Evolutionary conservation across 2,888 invertebrate species (phyloP).

Genomic region (Sarcophaga caerulescens): DNA sequence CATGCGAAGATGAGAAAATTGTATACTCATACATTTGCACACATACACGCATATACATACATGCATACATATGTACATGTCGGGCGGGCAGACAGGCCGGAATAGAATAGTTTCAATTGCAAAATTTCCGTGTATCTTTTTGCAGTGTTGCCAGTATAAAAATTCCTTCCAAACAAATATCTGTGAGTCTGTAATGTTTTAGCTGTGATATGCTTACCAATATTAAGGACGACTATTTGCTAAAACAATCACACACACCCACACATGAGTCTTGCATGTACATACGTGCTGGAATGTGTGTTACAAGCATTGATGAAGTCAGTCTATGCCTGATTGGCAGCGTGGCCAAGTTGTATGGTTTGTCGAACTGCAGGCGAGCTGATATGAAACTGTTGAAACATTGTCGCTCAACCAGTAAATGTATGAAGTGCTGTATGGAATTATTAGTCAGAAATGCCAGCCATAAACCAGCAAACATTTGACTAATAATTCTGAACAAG

Average conservation of each 20-base stretch:
- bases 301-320: conserved; percentile 24
- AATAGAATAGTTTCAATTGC: too few species aligned
- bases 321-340: not conserved
- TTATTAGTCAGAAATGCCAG: conserved; percentile 47
- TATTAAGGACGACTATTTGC: conserved; percentile 25
- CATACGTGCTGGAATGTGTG: not conserved
- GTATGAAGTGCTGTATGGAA: conserved; percentile 47
- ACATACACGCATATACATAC: too few species aligned
- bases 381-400: conserved; percentile 60
- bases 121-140: conserved; percentile 6
- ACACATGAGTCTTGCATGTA: not conserved
- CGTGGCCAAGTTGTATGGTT: conserved; percentile 10
- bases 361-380: conserved; percentile 31
- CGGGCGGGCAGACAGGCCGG: too few species aligned
- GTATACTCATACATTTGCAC: too few species aligned
- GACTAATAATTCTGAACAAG: too few species aligned
- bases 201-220: conserved; percentile 53
- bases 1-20: too few species aligned
- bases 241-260: conserved; percentile 5
- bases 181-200: conserved; percentile 48
- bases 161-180: conserved; percentile 10
- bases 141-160: not conserved
- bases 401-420: conserved; percentile 58
- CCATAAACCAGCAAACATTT: not conserved
- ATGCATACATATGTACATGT: too few species aligned